Conservation (phyloP, 2,113 vertebrate genomes). For the Raja brachyura region DNA sequence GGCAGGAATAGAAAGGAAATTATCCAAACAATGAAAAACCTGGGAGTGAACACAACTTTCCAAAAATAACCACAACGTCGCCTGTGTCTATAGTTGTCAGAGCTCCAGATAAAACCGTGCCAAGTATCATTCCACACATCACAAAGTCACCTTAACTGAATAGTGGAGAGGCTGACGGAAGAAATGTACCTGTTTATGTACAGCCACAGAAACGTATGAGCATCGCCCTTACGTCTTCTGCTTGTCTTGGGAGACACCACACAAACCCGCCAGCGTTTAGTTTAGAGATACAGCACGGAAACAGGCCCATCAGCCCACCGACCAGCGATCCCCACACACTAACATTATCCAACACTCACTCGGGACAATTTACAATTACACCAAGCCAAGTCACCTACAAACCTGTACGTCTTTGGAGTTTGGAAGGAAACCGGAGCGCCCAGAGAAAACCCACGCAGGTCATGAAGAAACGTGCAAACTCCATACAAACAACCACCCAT, state of each 20-base stretch:
- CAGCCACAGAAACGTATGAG: neutral
- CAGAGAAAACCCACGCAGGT: no score
- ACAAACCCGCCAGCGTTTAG: neutral
- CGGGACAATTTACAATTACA: no score
- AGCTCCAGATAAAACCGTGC: constrained; percentile 5
- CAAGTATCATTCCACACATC: constrained; percentile 2
- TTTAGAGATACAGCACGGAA: no score
- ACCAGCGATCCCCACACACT: no score
- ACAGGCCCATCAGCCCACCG: no score
- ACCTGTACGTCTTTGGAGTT: no score
- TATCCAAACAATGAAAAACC: constrained; percentile 33
- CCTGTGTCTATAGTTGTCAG: constrained; percentile 12
- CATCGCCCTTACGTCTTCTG: neutral
- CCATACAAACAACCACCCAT: no score
- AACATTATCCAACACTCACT: no score
- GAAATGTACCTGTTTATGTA: neutral
- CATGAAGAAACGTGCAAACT: no score
- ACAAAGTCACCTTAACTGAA: neutral
- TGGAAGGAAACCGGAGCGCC: no score
- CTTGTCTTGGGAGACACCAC: neutral
- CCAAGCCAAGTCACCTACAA: no score
- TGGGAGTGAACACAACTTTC: constrained; percentile 33
- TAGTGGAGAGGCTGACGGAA: neutral
- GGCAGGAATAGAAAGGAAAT: constrained; percentile 24
- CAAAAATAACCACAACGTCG: constrained; percentile 22